Percentiles rank a stretch among this genome's conserved stretches.
phyloP scores from a whole-genome alignment of 2,888 invertebrate genomes.

The Meta bourneti region DNA sequence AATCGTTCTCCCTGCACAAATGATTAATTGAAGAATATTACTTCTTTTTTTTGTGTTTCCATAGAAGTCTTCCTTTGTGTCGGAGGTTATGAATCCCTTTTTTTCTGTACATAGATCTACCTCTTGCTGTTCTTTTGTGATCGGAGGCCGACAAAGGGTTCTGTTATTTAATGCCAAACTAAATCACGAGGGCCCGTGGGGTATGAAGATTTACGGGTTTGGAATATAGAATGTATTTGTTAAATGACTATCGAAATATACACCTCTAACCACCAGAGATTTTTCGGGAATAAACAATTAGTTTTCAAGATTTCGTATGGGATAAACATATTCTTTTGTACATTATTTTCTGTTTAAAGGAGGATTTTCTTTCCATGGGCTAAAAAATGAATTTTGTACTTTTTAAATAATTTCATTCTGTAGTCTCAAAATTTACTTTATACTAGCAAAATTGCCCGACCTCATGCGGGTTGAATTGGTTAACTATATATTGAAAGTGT shows the following conservation, averaged over 20 bases:
- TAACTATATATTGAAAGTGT: too few species aligned
- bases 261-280: not conserved
- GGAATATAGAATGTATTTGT: constrained; percentile 43
- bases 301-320: not conserved
- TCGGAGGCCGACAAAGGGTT: constrained; percentile 35
- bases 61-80: constrained; percentile 29
- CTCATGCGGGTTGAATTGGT: too few species aligned
- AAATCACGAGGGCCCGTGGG: constrained; percentile 12
- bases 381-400: not conserved
- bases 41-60: constrained; percentile 46
- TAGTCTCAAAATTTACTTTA: too few species aligned
- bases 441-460: too few species aligned
- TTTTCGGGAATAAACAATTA: not conserved
- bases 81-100: constrained; percentile 8
- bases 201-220: constrained; percentile 36
- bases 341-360: not conserved
- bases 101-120: constrained; percentile 2
- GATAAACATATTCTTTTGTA: not conserved
- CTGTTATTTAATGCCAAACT: constrained; percentile 31
- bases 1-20: constrained; percentile 55
- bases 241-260: constrained; percentile 5
- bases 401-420: too few species aligned
- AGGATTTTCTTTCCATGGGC: not conserved
- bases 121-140: constrained; percentile 57
- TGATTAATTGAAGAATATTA: constrained; percentile 63